phyloP scores from a whole-genome alignment of 1,140 invertebrate genomes.

The Brachionus rubens region DNA sequence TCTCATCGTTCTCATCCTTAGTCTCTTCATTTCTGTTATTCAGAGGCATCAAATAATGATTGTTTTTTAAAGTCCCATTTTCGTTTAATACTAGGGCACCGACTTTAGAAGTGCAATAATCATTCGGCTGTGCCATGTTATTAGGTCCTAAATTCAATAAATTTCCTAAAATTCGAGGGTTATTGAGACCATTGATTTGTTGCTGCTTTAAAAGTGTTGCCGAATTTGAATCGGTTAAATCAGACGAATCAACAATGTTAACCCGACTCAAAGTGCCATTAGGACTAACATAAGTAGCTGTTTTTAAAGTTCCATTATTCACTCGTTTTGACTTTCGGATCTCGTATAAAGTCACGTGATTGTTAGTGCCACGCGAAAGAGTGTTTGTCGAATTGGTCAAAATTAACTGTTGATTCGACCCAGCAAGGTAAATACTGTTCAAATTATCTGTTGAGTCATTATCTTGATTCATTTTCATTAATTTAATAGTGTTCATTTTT shows the following conservation, averaged over 20 bases:
- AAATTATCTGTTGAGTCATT: slow-evolving; percentile 18
- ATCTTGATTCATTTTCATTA: slow-evolving; percentile 43
- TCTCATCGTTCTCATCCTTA: background rate
- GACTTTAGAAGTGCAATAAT: slow-evolving; percentile 25
- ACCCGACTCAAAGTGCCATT: slow-evolving; percentile 39
- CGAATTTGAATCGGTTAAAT: slow-evolving; percentile 2
- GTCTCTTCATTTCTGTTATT: background rate
- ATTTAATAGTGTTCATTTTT: slow-evolving; percentile 39
- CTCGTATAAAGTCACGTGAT: slow-evolving; percentile 32
- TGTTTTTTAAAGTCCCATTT: slow-evolving; percentile 36
- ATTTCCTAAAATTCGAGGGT: slow-evolving; percentile 29
- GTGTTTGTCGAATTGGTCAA: slow-evolving; percentile 41
- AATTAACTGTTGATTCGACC: slow-evolving; percentile 38
- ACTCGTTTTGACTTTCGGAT: slow-evolving; percentile 29
- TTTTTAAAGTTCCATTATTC: slow-evolving; percentile 20
- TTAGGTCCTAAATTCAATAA: slow-evolving; percentile 13
- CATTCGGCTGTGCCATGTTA: slow-evolving; percentile 42
- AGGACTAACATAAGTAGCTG: slow-evolving; percentile 42
- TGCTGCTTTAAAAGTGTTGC: slow-evolving; percentile 26
- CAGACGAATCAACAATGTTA: slow-evolving; percentile 16
- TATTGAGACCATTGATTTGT: slow-evolving; percentile 1
- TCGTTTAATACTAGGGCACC: slow-evolving; percentile 4
- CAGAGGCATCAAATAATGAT: slow-evolving; percentile 44
- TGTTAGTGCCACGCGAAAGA: background rate
- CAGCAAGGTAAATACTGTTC: slow-evolving; percentile 36